Evolutionary conservation across 37 sponge, comb jelly and placozoan genomes (phyloP).

Genomic region (Axinella damicornis): DNA sequence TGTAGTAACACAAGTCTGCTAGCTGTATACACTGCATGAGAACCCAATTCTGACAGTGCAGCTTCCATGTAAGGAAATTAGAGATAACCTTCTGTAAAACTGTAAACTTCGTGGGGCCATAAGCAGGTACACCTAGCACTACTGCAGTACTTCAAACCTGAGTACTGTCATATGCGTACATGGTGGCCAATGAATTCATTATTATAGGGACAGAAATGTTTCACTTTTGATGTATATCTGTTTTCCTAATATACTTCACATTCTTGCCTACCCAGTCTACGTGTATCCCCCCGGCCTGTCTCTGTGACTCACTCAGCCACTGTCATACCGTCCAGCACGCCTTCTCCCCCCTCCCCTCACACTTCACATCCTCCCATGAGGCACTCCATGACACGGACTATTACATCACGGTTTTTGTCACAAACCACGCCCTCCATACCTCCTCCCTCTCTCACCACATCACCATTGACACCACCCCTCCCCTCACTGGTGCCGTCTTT

Average conservation of each 20-base stretch:
- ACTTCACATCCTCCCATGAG: constrained; percentile 18
- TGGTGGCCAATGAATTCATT: too few relatives aligned
- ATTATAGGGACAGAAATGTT: too few relatives aligned
- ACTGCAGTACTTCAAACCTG: too few relatives aligned
- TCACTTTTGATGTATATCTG: neutral
- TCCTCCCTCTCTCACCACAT: constrained; percentile 39
- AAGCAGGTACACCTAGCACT: too few relatives aligned
- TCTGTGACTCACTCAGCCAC: constrained; percentile 51
- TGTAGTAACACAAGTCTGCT: too few relatives aligned
- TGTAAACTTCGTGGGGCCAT: too few relatives aligned
- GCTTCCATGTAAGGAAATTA: too few relatives aligned
- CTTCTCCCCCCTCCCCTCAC: constrained; percentile 26
- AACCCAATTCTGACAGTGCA: too few relatives aligned
- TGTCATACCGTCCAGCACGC: constrained; percentile 36
- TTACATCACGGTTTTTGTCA: constrained; percentile 60
- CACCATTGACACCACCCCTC: constrained; percentile 88
- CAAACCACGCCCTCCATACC: constrained; percentile 71
- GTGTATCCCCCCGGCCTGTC: constrained; percentile 38
- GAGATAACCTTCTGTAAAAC: too few relatives aligned
- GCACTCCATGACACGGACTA: constrained; percentile 81
- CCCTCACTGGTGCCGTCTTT: constrained; percentile 68
- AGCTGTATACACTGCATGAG: too few relatives aligned
- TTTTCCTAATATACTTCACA: neutral
- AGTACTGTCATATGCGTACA: neutral
- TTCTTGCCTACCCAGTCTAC: neutral